Conservation (phyloP, 2,888 invertebrate species). For the Hemistola chrysoprasaria region DNA sequence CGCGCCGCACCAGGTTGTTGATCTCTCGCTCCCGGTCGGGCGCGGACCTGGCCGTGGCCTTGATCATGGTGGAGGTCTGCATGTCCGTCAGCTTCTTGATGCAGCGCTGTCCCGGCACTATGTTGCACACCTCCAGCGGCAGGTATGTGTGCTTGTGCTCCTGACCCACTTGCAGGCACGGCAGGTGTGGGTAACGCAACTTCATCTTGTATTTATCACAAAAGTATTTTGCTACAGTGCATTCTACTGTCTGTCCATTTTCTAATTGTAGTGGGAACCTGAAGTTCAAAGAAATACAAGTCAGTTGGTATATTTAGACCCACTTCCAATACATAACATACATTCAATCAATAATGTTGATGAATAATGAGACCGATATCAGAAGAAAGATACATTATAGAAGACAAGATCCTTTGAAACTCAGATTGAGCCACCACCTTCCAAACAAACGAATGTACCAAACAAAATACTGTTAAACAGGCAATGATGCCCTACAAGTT, state of each 20-base stretch:
- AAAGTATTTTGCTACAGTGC: slow-evolving; percentile 99
- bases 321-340: too few relatives aligned
- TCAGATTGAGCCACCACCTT: too few relatives aligned
- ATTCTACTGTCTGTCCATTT: slow-evolving; percentile 99
- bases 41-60: slow-evolving; percentile 99
- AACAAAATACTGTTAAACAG: too few relatives aligned
- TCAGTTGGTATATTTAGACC: too few relatives aligned
- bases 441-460: too few relatives aligned
- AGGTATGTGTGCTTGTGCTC: slow-evolving; percentile 99
- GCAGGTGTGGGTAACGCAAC: slow-evolving; percentile 97
- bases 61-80: slow-evolving; percentile 99
- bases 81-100: slow-evolving; percentile 99
- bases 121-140: slow-evolving; percentile 99
- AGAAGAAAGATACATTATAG: too few relatives aligned
- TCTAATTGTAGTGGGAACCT: slow-evolving; percentile 99
- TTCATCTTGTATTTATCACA: slow-evolving; percentile 99
- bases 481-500: too few relatives aligned
- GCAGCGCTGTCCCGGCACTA: slow-evolving; percentile 99
- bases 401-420: too few relatives aligned
- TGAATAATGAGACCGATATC: too few relatives aligned
- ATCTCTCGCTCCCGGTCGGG: slow-evolving; percentile 98
- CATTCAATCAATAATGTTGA: too few relatives aligned
- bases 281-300: slow-evolving; percentile 6
- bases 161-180: slow-evolving; percentile 99
- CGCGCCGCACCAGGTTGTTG: slow-evolving; percentile 97